Conservation (phyloP, 2,888 invertebrate genomes). For the Cantharis rufa region DNA sequence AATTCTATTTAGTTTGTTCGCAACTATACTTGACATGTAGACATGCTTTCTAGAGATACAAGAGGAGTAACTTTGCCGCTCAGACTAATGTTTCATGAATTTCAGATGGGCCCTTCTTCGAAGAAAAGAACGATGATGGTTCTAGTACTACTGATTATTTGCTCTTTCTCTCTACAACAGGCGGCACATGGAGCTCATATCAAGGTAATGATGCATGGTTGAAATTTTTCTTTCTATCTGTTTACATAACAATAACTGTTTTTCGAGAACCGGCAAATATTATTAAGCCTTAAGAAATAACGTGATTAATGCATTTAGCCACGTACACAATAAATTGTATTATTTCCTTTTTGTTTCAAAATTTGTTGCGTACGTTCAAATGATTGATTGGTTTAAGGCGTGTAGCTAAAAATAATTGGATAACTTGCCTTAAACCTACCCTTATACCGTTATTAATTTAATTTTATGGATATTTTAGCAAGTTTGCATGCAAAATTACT, state of each 20-base stretch:
- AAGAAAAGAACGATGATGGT: slow-evolving; percentile 17
- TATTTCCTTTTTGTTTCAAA: slow-evolving; percentile 14
- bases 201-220: slow-evolving; percentile 29
- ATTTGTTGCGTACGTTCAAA: slow-evolving; percentile 13
- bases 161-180: slow-evolving; percentile 13
- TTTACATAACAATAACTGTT: slow-evolving; percentile 16
- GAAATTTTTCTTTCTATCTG: slow-evolving; percentile 8
- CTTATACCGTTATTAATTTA: not conserved
- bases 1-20: slow-evolving; percentile 16
- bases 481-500: not conserved
- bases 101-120: slow-evolving; percentile 25
- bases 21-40: slow-evolving; percentile 20
- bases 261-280: not conserved
- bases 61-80: slow-evolving; percentile 9
- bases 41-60: slow-evolving; percentile 10
- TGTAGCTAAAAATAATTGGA: slow-evolving; percentile 5
- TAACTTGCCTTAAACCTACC: not conserved
- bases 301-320: slow-evolving; percentile 15
- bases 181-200: slow-evolving; percentile 20
- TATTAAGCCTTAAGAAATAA: slow-evolving; percentile 1
- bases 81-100: slow-evolving; percentile 25
- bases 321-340: slow-evolving; percentile 14
- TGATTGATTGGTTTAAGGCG: slow-evolving; percentile 18
- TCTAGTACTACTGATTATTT: slow-evolving; percentile 7
- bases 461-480: not conserved